A percentile compares a stretch with the other conserved stretches of the same genome.
phyloP scores from a whole-genome alignment of 2,113 vertebrate species.

The Odocoileus hemionus region DNA sequence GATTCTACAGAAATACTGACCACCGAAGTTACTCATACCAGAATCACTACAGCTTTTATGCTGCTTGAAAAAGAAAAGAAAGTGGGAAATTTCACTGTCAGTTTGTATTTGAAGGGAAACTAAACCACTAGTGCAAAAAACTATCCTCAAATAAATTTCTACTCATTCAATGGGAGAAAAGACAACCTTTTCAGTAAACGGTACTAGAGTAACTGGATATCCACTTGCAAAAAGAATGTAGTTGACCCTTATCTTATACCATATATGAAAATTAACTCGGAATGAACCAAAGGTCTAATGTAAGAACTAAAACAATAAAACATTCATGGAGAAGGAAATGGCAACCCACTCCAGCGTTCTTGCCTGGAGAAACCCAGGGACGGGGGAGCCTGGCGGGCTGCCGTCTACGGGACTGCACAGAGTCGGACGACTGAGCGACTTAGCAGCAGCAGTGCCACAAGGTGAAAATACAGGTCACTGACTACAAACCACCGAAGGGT shows the following conservation, averaged over 20 bases:
- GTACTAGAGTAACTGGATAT: neutral
- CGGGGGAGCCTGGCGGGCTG: too few species aligned
- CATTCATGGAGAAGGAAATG: neutral
- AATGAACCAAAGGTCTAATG: neutral
- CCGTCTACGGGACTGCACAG: too few species aligned
- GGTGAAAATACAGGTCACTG: too few species aligned
- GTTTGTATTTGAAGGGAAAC: neutral
- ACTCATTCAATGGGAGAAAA: neutral
- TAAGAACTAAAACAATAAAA: slow-evolving; percentile 6
- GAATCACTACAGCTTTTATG: neutral
- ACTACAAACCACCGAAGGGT: too few species aligned
- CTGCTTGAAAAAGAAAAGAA: neutral
- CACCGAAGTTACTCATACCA: neutral
- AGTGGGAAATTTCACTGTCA: neutral
- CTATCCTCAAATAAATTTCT: neutral
- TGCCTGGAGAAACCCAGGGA: too few species aligned
- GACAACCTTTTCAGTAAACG: neutral
- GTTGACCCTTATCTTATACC: neutral
- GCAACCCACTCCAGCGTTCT: too few species aligned
- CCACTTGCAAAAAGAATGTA: neutral
- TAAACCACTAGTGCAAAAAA: neutral
- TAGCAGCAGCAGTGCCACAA: too few species aligned
- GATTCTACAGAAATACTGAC: neutral
- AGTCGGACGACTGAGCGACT: too few species aligned
- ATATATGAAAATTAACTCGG: neutral